A percentile compares a stretch with the other conserved stretches of the same genome.
These are phyloP conservation scores for Orchestia grillus DNA, from an alignment of 1,140 invertebrate genomes.

Conservation along the genomic window DNA sequence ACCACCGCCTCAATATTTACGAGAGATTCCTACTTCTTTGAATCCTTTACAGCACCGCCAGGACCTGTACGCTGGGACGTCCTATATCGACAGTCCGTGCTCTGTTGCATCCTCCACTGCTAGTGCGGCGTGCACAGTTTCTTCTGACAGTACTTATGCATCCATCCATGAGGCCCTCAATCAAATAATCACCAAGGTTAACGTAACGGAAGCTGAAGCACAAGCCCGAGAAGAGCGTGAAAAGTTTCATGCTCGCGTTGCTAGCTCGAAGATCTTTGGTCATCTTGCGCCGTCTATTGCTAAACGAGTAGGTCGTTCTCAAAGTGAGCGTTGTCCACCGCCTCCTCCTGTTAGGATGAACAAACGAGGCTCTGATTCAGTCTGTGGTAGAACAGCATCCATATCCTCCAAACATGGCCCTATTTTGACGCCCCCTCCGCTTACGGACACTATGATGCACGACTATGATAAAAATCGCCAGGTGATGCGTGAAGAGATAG, in stretches of 20 bases:
- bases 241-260: background rate
- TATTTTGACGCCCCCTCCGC: background rate
- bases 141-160: background rate
- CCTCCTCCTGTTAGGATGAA: background rate
- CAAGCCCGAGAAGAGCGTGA: background rate
- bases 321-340: background rate
- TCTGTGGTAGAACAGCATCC: background rate
- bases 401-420: background rate
- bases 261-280: background rate
- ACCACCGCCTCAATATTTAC: background rate
- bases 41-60: background rate
- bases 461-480: background rate
- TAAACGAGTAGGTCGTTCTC: background rate
- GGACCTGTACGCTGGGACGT: background rate
- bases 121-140: background rate
- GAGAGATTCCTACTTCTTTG: background rate
- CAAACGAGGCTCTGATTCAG: background rate
- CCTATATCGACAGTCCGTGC: background rate
- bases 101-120: background rate
- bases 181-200: background rate
- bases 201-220: background rate
- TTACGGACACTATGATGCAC: background rate
- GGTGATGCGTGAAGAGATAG: background rate
- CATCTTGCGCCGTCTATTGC: background rate
- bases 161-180: conserved; percentile 7